Base-by-base conservation (phyloP, 2,113 vertebrate genomes). In the Variabilichromis moorii region DNA sequence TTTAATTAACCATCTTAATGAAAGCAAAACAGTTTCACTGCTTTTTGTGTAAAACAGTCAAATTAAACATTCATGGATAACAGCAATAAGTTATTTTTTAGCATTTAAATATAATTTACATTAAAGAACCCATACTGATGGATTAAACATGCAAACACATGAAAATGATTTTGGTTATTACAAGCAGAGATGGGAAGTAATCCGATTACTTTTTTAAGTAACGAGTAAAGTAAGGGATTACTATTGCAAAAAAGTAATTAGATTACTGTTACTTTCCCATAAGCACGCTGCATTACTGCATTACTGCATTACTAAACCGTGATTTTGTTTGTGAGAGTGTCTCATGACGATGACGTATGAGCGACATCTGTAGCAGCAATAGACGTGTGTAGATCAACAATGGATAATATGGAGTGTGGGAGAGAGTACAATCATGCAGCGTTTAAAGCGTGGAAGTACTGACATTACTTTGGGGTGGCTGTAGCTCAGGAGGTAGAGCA, bases 381-480 rank as follows among this genome's bases (percentile, higher is more conserved):
- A 61, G 57, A 61, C 57, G 1, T 3, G 57, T 31, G 28, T 31
- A 2, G 57, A 10, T 31, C 57, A 61, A 31, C 0, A 61, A 61
- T 61, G 57, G 28, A 61, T 61, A 61, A 61, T 31, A 61, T 31
- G 28, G 57, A 33, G 55, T 59, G 55, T 31, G 14, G 26, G 26
- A 59, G 14, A 59, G 55, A 59, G 14, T 61, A 31, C 28, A 17
- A 33, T 31, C 57, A 6, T 61, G 57, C 14, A 33, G 57, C 3
- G 2, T 19, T 61, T 61, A 61, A 31, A 61, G 5, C 5, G 3
- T 61, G 26, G 2, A 31, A 31, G 14, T 61, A 31, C 8, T 61
- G 14, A 1, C 0, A 31, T 1, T 31, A 3, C 57, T 61, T 61
- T 6, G 8, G 53, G 53, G 21, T 55, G 6, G 53, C 21, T 24